Evolutionary conservation across 2,888 invertebrate species (phyloP), one percentile per base, ranked within the genome.

Genomic region (Andricus quercusramuli): DNA sequence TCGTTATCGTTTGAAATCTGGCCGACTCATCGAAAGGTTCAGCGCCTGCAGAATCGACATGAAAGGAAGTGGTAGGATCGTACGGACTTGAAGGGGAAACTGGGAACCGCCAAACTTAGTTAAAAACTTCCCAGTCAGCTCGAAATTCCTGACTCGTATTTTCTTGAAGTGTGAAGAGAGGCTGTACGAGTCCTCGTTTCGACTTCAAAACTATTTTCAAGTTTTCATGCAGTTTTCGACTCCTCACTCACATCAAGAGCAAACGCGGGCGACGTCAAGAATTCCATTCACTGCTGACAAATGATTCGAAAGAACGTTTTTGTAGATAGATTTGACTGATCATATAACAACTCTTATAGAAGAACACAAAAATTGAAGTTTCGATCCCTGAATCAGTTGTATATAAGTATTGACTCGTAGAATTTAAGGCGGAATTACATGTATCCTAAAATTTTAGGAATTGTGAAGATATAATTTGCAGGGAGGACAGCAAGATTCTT

Each of bases 111-210:
- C 82, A 82, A 91, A 91, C 90, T 92, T 89, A 90, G 91, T 92
- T 91, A 91, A 90, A 91, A 92, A 92, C 90, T 91, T 91, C 88
- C 83, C 87, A 91, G 91, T 91, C 90, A 90, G 91, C 90, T 86
- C 83, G 89, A 90, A 91, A 91, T 91, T 89, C 86, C 86, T 83
- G 86, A 86, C 88, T 88, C 86, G 87, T 86, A 84, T 85, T 85
- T 84, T 79, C 82, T 81, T 81, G 83, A 86, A 86, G 83, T 86
- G 85, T 82, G 84, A 83, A 86, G 81, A 78, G 77, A 84, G 80
- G 80, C 83, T 81, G 77, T 51, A 77, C 79, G 80, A 66, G 80
- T 80, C 70, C 78, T 82, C 59, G 82, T 78, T 78, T 79, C 67
- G 56, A 56, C 44, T 68, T 74, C 84, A 78, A 87, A 90, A 90